Conservation (phyloP, 2,113 vertebrate genomes). For the human region DNA sequence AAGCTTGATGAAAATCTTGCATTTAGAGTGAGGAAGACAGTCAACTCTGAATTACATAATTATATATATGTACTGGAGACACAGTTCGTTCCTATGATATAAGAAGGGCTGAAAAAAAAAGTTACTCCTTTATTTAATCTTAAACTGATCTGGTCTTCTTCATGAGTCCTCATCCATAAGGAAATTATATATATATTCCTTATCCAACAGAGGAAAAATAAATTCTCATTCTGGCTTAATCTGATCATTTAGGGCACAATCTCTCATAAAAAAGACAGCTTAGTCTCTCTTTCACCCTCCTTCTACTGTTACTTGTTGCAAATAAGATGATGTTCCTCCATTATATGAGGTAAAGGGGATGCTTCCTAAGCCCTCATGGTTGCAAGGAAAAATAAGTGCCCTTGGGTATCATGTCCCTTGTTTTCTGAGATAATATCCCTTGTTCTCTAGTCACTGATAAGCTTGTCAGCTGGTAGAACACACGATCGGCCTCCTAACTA, state of each 20-base stretch:
- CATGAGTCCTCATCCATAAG: neutral
- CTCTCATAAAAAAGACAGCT: neutral
- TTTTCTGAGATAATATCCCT: neutral
- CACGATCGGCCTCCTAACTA: neutral
- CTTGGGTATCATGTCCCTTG: neutral
- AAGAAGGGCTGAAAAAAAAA: neutral
- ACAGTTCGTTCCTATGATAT: neutral
- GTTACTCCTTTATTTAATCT: neutral
- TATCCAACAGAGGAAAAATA: neutral
- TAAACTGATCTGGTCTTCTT: neutral
- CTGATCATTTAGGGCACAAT: neutral
- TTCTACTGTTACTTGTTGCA: neutral
- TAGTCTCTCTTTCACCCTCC: neutral
- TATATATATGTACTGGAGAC: neutral
- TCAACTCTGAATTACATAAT: neutral
- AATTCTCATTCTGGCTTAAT: conserved; percentile 4
- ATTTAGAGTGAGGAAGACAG: neutral
- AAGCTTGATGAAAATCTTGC: conserved; percentile 32
- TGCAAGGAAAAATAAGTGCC: neutral
- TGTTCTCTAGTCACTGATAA: conserved; percentile 1
- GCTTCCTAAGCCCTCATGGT: neutral
- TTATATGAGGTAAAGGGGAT: neutral
- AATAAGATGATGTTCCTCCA: neutral
- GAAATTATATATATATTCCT: too few species aligned
- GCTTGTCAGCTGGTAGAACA: neutral